Conservation (phyloP, 2,113 vertebrate species). For the Morone chrysops region DNA sequence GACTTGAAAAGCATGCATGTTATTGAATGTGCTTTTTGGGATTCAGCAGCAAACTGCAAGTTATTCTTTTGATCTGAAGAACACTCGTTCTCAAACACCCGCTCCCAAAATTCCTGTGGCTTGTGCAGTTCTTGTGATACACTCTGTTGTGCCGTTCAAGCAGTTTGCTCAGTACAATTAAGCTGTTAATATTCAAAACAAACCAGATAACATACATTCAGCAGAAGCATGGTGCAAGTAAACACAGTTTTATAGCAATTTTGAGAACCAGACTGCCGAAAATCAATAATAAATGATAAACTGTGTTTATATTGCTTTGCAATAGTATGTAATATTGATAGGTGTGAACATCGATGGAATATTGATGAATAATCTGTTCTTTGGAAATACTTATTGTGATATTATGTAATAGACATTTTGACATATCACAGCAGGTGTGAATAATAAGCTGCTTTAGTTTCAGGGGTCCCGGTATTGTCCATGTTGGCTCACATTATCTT, state of each 20-base stretch:
- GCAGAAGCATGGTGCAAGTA: slow-evolving; percentile 26
- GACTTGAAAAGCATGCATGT: slow-evolving; percentile 47
- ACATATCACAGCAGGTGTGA: neutral
- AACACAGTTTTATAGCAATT: slow-evolving; percentile 19
- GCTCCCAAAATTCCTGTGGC: slow-evolving; percentile 20
- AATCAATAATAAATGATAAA: neutral
- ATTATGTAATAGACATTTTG: neutral
- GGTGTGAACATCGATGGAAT: neutral
- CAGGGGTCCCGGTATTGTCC: neutral
- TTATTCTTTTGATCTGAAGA: slow-evolving; percentile 19
- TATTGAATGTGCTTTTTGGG: slow-evolving; percentile 51
- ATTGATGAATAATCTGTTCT: slow-evolving; percentile 5
- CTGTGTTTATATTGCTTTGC: slow-evolving; percentile 13
- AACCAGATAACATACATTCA: slow-evolving; percentile 23
- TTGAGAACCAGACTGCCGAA: slow-evolving; percentile 6
- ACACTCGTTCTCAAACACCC: slow-evolving; percentile 3
- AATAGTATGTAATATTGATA: slow-evolving; percentile 13
- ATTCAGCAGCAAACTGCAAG: slow-evolving; percentile 27
- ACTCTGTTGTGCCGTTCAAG: slow-evolving; percentile 21
- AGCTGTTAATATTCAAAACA: slow-evolving; percentile 34
- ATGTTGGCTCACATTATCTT: neutral
- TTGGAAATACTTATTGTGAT: neutral
- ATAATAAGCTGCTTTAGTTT: neutral
- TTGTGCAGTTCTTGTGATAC: slow-evolving; percentile 13
- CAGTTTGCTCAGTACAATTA: slow-evolving; percentile 39